Percentiles rank a stretch among this genome's conserved stretches.
These are phyloP conservation scores for Aelia acuminata DNA, from an alignment of 2,888 invertebrate species.

Conservation along the genomic window DNA sequence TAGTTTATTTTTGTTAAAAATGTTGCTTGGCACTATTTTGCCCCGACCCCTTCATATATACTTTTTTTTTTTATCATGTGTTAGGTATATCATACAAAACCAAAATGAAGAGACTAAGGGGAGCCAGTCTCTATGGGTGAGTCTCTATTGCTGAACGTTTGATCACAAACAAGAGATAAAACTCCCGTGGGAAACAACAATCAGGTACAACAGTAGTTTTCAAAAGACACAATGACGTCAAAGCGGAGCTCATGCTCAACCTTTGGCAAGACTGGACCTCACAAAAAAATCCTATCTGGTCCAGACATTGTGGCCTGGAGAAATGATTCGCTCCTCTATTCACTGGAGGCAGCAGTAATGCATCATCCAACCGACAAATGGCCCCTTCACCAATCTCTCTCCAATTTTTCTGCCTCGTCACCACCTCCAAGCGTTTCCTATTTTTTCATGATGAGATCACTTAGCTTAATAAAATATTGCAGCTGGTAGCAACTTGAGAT, in stretches of 20 bases:
- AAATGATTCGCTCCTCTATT: neutral
- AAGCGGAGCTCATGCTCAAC: neutral
- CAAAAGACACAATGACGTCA: slow-evolving; percentile 8
- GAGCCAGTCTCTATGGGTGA: no score
- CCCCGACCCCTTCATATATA: no score
- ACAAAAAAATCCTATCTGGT: slow-evolving; percentile 4
- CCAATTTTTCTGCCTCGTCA: neutral
- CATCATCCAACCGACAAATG: neutral
- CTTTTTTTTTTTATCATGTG: no score
- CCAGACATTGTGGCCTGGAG: neutral
- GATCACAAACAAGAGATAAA: neutral
- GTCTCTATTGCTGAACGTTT: no score
- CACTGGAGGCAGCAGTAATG: neutral
- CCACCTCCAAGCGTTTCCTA: neutral
- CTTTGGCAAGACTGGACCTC: neutral
- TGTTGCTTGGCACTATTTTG: no score
- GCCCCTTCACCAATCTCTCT: neutral
- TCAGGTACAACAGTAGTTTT: neutral
- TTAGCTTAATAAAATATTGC: neutral
- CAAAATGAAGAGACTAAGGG: no score
- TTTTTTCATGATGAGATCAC: neutral
- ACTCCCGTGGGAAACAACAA: neutral
- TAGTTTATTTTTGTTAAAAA: no score
- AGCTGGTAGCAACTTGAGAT: neutral
- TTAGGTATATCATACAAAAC: no score